Conservation (phyloP, 2,113 vertebrate species). For the Trematomus loennbergii region DNA sequence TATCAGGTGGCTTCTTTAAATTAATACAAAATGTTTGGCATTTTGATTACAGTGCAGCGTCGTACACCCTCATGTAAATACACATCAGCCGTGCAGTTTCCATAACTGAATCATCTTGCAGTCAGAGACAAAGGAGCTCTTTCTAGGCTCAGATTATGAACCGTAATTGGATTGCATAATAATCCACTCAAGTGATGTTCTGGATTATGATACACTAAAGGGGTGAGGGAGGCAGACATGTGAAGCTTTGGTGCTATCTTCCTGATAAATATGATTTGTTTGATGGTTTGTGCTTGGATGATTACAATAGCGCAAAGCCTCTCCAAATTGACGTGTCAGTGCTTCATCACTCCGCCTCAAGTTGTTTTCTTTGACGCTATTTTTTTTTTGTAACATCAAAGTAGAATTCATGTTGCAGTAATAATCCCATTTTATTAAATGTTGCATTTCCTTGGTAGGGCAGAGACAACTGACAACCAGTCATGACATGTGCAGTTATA, state of each 20-base stretch:
- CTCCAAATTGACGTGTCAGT: slow-evolving; percentile 37
- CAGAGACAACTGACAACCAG: slow-evolving; percentile 4
- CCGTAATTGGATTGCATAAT: slow-evolving; percentile 75
- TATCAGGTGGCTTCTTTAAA: slow-evolving; percentile 23
- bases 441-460: slow-evolving; percentile 11
- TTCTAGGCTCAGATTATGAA: slow-evolving; percentile 69
- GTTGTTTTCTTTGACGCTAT: slow-evolving; percentile 41
- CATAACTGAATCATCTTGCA: slow-evolving; percentile 45
- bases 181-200: slow-evolving; percentile 77
- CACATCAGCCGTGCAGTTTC: slow-evolving; percentile 24
- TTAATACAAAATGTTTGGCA: background rate
- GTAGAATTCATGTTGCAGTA: slow-evolving; percentile 5
- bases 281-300: slow-evolving; percentile 48
- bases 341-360: slow-evolving; percentile 33
- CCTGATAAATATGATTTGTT: slow-evolving; percentile 55
- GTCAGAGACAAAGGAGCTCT: slow-evolving; percentile 54
- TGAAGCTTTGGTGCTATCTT: slow-evolving; percentile 36
- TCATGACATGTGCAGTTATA: background rate
- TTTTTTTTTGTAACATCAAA: slow-evolving; percentile 16
- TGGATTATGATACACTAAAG: slow-evolving; percentile 64
- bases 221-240: slow-evolving; percentile 27
- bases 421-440: slow-evolving; percentile 25
- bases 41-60: background rate
- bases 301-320: slow-evolving; percentile 44
- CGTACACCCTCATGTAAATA: slow-evolving; percentile 6